phyloP scores from a whole-genome alignment of 2,797 vertebrate genomes.

The Labeo calbasu region DNA sequence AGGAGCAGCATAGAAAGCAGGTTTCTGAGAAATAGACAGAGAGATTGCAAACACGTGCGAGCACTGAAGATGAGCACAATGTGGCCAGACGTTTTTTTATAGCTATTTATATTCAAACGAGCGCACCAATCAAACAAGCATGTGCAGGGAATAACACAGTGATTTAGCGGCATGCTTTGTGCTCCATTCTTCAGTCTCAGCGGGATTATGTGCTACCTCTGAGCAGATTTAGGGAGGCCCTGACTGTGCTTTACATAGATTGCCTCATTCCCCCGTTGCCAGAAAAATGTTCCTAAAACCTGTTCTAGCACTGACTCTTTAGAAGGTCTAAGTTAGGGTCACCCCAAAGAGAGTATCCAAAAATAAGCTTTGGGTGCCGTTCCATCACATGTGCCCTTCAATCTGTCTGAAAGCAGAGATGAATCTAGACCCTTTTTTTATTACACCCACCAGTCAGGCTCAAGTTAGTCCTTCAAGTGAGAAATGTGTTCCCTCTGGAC shows the following conservation, averaged over 20 bases:
- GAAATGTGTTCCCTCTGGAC: neutral
- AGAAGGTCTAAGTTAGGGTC: conserved; percentile 21
- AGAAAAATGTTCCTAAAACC: conserved; percentile 10
- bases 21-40: conserved; percentile 16
- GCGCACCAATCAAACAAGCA: conserved; percentile 23
- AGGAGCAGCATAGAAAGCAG: neutral
- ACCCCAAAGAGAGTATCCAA: conserved; percentile 26
- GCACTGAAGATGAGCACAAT: conserved; percentile 22
- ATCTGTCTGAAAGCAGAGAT: neutral
- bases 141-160: conserved; percentile 33
- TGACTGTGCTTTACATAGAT: conserved; percentile 38
- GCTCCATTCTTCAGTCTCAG: conserved; percentile 40
- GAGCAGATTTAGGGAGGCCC: conserved; percentile 39
- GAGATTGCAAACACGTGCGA: conserved; percentile 11
- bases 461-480: neutral
- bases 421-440: conserved; percentile 10
- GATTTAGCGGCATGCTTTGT: conserved; percentile 41
- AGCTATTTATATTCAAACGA: conserved; percentile 36
- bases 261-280: conserved; percentile 23
- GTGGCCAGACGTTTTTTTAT: conserved; percentile 24
- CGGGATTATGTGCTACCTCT: conserved; percentile 38
- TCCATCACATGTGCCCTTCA: conserved; percentile 18
- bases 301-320: conserved; percentile 2
- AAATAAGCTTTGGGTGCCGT: conserved; percentile 17
- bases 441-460: neutral